Base-by-base conservation (phyloP, 1,140 invertebrate species). In the Drosophila repleta region DNA sequence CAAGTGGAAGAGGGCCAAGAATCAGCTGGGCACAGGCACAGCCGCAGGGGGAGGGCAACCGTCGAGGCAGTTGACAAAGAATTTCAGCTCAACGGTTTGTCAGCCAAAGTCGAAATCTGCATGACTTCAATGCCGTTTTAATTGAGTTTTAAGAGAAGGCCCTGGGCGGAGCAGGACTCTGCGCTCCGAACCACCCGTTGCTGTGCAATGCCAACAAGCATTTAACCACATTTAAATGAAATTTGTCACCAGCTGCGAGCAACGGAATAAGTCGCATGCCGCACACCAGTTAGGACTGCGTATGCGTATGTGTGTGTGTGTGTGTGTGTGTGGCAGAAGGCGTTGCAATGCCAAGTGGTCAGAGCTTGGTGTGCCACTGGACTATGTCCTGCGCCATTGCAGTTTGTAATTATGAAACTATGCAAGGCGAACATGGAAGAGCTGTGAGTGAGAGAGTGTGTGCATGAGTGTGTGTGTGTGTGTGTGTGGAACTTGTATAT, bases 71-170 rank as follows among this genome's bases (percentile, higher is more conserved):
- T 78, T 81, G 69, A 24, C 74, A 52, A 87, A 78, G 82, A 82
- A 85, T 85, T 74, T 61, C 55, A 60, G 51, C 61, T 73, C 69
- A 67, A 65, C 67, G 73, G 74, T 64, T 73, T 65, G 55, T 41
- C 20, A 65, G 70, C 29, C 57, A 66, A 65, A 72, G 75, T 66
- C 60, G 69, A 57, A 87, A 76, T 79, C 82, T 70, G 79, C 82
- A 87, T 87, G 78, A 88, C 88, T 88, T 87, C 88, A 88, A 88
- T 82, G 75, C 83, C 83, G 74, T 87, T 88, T 87, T 87, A 87
- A 87, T 87, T 87, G 82, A 87, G 82, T 87, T 87, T 78, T 39
- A 65, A 48, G 29, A 6, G 18, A 10, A 13, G 13, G 10, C 3
- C 45, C 5, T 39, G 57, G 15, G n/a, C n/a, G 4, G 32, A 29